Evolutionary conservation across 2,888 invertebrate species (phyloP).

Genomic region (Netelia virgata): DNA sequence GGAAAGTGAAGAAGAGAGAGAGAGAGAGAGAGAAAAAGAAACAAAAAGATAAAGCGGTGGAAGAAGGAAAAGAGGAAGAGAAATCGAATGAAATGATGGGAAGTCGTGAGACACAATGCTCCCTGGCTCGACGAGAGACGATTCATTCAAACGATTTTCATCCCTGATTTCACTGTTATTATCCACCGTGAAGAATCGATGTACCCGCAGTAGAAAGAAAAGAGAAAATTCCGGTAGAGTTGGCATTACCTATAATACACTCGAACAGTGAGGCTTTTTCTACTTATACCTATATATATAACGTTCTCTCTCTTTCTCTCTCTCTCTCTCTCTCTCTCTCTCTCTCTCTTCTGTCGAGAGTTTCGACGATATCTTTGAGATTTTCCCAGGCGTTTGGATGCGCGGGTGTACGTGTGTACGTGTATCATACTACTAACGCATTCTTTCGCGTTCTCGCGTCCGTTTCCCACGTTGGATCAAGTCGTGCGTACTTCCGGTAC

Average conservation of each 20-base stretch:
- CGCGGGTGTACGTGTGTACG: not conserved
- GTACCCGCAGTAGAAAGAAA: constrained; percentile 17
- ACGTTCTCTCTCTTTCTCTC: not conserved
- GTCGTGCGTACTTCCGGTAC: constrained; percentile 60
- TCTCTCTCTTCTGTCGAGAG: constrained; percentile 13
- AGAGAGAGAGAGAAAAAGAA: not conserved
- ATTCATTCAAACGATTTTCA: constrained; percentile 60
- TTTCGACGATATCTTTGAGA: constrained; percentile 52
- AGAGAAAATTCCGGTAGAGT: constrained; percentile 37
- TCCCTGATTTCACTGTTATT: constrained; percentile 63
- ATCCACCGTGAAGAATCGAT: constrained; percentile 60
- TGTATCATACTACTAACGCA: constrained; percentile 8
- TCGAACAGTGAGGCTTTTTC: constrained; percentile 26
- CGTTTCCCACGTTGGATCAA: constrained; percentile 50
- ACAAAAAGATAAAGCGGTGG: not conserved
- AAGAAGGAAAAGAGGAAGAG: not conserved
- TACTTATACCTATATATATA: constrained; percentile 22
- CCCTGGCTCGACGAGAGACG: constrained; percentile 29
- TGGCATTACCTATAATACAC: constrained; percentile 33
- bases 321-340: constrained; percentile 4
- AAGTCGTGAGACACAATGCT: not conserved
- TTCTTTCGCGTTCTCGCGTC: constrained; percentile 36
- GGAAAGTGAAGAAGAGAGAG: not conserved
- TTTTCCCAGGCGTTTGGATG: constrained; percentile 1
- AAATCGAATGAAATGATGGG: not conserved